Evolutionary conservation across 2,888 invertebrate genomes (phyloP).

Genomic region (Brachyopa scutellaris): DNA sequence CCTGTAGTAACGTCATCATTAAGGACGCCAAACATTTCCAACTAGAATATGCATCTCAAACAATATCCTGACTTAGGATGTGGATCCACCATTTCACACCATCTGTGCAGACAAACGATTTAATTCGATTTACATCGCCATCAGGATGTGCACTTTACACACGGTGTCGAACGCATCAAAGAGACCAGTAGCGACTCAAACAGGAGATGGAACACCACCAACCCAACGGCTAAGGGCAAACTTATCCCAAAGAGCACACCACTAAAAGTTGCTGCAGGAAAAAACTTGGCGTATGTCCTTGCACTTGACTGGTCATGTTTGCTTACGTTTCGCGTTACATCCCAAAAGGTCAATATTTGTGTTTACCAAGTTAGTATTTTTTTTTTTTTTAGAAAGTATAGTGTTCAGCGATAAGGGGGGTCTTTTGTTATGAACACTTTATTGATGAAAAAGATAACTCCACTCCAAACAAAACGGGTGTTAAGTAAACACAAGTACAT

Average conservation of each 20-base stretch:
- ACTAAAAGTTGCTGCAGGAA: no score
- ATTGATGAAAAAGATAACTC: neutral
- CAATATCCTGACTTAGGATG: conserved; percentile 40
- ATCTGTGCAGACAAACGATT: conserved; percentile 40
- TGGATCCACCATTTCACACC: conserved; percentile 16
- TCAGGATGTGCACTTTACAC: conserved; percentile 60
- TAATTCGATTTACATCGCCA: conserved; percentile 62
- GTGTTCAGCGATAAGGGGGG: no score
- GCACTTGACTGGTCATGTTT: neutral
- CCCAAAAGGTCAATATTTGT: neutral
- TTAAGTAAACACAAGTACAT: no score
- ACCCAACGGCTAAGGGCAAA: neutral
- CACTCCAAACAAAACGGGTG: no score
- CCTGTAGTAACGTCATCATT: neutral
- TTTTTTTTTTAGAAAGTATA: no score
- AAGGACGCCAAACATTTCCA: conserved; percentile 1
- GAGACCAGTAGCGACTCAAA: conserved; percentile 40
- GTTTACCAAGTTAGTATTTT: neutral
- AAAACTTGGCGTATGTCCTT: neutral
- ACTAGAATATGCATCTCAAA: conserved; percentile 2
- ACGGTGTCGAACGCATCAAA: conserved; percentile 32
- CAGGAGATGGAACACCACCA: conserved; percentile 57
- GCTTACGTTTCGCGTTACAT: no score
- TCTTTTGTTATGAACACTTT: conserved; percentile 3
- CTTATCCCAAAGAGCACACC: conserved; percentile 22